phyloP scores from a whole-genome alignment of 2,113 vertebrate genomes.

The Leucopsar rothschildi region DNA sequence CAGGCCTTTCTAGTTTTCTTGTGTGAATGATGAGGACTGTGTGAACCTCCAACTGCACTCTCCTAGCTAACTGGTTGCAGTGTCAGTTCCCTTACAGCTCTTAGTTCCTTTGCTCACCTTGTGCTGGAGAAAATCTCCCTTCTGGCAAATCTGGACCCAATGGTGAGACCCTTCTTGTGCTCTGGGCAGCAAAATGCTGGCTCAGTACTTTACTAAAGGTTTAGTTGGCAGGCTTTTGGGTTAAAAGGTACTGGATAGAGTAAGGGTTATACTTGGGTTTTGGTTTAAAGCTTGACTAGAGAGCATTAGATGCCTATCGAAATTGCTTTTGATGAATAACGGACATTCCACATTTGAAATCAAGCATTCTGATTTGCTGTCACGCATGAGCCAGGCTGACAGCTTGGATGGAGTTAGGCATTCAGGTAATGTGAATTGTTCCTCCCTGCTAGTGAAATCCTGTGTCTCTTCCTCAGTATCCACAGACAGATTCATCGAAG shows the following conservation, averaged over 20 bases:
- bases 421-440: neutral
- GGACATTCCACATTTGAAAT: neutral
- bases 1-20: neutral
- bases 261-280: neutral
- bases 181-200: neutral
- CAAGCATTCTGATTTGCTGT: neutral
- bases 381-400: neutral
- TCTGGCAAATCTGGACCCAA: neutral
- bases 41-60: neutral
- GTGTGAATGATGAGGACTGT: neutral
- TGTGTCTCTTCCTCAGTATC: constrained; percentile 72
- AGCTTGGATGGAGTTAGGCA: neutral
- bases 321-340: neutral
- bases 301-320: neutral
- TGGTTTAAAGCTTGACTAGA: neutral
- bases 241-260: neutral
- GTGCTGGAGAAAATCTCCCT: neutral
- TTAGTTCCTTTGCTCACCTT: neutral
- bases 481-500: constrained; percentile 86
- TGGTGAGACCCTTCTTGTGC: neutral
- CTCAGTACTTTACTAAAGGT: neutral
- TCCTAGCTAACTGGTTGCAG: neutral
- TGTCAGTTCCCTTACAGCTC: neutral
- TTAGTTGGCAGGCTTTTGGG: neutral
- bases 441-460: neutral